Conservation (phyloP, 1,140 invertebrate species). For the Scaptomyza graminum region DNA sequence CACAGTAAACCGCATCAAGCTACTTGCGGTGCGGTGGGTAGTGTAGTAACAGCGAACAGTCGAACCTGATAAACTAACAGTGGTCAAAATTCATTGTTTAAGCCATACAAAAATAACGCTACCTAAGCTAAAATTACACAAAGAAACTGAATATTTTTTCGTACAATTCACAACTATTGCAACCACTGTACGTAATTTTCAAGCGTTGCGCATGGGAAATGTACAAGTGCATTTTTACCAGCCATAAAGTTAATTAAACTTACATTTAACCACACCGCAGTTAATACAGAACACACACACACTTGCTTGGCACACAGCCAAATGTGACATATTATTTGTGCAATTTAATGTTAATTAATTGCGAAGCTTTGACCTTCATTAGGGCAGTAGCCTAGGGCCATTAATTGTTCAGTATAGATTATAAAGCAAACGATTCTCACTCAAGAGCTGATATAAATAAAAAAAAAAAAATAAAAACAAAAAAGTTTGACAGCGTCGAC, state of each 20-base stretch:
- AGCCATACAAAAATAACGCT: too few species aligned
- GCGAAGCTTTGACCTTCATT: too few species aligned
- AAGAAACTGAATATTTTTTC: not conserved
- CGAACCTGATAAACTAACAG: not conserved
- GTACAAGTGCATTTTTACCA: conserved; percentile 26
- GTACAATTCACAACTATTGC: not conserved
- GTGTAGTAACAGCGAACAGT: conserved; percentile 17
- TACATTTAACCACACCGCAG: conserved; percentile 8
- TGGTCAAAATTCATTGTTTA: not conserved
- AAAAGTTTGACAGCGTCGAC: conserved; percentile 27
- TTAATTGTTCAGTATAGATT: too few species aligned
- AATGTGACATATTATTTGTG: conserved; percentile 14
- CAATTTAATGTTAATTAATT: conserved; percentile 34
- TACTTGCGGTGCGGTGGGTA: conserved; percentile 43
- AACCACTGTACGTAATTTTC: conserved; percentile 4
- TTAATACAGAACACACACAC: conserved; percentile 18
- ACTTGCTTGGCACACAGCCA: not conserved
- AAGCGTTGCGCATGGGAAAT: not conserved
- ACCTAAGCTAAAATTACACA: too few species aligned
- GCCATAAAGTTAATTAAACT: conserved; percentile 57
- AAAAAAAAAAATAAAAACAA: conserved; percentile 6
- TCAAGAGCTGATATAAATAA: not conserved
- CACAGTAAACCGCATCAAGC: conserved; percentile 37
- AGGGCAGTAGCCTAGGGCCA: too few species aligned
- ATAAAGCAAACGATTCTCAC: not conserved